These are phyloP conservation scores for Zaprionus davidi DNA, from an alignment of 1,140 invertebrate genomes.

Conservation along the genomic window DNA sequence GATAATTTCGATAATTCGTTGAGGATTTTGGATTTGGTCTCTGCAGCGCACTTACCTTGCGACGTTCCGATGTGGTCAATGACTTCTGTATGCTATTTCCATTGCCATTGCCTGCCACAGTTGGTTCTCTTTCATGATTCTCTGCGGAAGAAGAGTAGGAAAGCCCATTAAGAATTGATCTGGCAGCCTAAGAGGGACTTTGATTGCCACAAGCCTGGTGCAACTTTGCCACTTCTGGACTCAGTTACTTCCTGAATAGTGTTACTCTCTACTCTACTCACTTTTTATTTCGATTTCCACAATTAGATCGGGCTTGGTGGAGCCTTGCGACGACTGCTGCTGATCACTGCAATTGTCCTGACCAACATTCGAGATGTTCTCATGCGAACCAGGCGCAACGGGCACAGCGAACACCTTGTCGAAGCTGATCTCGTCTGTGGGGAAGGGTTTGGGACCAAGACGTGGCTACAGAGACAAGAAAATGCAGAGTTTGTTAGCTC, in stretches of 20 bases:
- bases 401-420: constrained; percentile 92
- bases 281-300: constrained; percentile 83
- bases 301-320: constrained; percentile 75
- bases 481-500: too few species aligned
- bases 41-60: constrained; percentile 85
- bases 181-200: too few species aligned
- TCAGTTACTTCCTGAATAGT: too few species aligned
- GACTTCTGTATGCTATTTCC: constrained; percentile 87
- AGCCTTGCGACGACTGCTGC: constrained; percentile 29
- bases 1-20: not conserved
- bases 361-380: constrained; percentile 77
- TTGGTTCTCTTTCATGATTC: constrained; percentile 48
- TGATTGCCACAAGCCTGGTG: too few species aligned
- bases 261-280: constrained; percentile 29
- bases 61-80: constrained; percentile 90
- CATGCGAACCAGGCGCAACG: constrained; percentile 87
- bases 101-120: constrained; percentile 43
- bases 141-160: constrained; percentile 37
- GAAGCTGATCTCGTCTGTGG: constrained; percentile 90
- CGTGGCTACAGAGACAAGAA: constrained; percentile 86
- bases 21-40: not conserved
- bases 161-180: not conserved
- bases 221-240: too few species aligned
- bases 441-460: constrained; percentile 92
- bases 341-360: constrained; percentile 53